These are phyloP conservation scores for Seira musarum DNA, from an alignment of 2,888 invertebrate species.

Conservation along the genomic window DNA sequence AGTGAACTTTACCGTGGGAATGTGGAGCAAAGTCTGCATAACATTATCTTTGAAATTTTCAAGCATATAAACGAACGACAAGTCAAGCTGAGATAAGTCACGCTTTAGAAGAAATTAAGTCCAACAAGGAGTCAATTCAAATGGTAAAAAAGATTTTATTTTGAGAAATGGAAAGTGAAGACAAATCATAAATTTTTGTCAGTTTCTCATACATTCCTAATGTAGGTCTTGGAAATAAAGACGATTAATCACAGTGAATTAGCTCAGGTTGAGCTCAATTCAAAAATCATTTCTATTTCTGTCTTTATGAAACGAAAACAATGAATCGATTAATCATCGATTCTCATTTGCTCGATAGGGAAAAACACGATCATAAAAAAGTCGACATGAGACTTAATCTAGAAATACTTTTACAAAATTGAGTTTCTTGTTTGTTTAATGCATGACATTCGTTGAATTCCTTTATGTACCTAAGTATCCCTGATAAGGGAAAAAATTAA, in stretches of 20 bases:
- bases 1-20: slow-evolving; percentile 49
- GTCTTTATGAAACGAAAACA: neutral
- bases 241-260: slow-evolving; percentile 12
- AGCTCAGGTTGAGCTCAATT: neutral
- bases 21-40: slow-evolving; percentile 25
- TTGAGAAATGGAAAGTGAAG: slow-evolving; percentile 29
- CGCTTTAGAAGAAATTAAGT: neutral
- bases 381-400: slow-evolving; percentile 9
- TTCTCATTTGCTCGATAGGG: neutral
- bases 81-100: neutral
- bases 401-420: slow-evolving; percentile 3
- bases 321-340: slow-evolving; percentile 28
- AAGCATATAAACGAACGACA: neutral
- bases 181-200: slow-evolving; percentile 33
- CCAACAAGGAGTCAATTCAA: neutral
- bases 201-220: slow-evolving; percentile 33
- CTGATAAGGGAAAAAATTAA: slow-evolving; percentile 1
- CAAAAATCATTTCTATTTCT: too few species aligned
- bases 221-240: slow-evolving; percentile 16
- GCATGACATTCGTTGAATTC: too few species aligned
- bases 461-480: too few species aligned
- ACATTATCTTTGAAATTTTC: slow-evolving; percentile 1
- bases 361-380: neutral
- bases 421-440: slow-evolving; percentile 6
- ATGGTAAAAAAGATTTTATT: neutral